Conservation (phyloP, 2,888 invertebrate genomes). For the Blera fallax region DNA sequence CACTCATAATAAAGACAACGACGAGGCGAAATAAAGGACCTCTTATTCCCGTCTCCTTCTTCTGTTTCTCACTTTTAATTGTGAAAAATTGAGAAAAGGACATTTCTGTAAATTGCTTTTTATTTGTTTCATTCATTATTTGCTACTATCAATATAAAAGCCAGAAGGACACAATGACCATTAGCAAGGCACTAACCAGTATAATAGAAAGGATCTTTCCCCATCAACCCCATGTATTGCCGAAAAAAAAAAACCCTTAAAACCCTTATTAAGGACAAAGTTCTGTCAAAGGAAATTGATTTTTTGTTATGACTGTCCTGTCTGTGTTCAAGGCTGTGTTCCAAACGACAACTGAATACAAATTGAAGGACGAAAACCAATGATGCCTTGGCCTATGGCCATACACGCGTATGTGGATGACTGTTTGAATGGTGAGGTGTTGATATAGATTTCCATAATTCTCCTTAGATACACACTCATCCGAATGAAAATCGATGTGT, state of each 20-base stretch:
- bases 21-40: not conserved
- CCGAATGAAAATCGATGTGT: not conserved
- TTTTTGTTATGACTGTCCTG: not conserved
- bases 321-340: not conserved
- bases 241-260: no score
- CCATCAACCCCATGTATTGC: not conserved
- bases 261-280: not conserved
- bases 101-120: not conserved
- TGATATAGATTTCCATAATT: not conserved
- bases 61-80: conserved; percentile 31
- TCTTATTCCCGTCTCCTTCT: no score
- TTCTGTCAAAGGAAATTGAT: not conserved
- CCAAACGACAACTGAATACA: not conserved
- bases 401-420: not conserved
- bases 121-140: not conserved
- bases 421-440: not conserved
- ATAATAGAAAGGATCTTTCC: not conserved
- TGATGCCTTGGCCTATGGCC: not conserved
- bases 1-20: conserved; percentile 10
- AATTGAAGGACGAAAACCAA: not conserved
- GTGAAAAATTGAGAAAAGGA: not conserved
- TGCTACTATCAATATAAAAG: not conserved
- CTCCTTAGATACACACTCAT: not conserved
- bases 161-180: not conserved
- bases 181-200: not conserved